Conservation (phyloP, 2,797 vertebrate genomes). For the Muscicapa comitata region DNA sequence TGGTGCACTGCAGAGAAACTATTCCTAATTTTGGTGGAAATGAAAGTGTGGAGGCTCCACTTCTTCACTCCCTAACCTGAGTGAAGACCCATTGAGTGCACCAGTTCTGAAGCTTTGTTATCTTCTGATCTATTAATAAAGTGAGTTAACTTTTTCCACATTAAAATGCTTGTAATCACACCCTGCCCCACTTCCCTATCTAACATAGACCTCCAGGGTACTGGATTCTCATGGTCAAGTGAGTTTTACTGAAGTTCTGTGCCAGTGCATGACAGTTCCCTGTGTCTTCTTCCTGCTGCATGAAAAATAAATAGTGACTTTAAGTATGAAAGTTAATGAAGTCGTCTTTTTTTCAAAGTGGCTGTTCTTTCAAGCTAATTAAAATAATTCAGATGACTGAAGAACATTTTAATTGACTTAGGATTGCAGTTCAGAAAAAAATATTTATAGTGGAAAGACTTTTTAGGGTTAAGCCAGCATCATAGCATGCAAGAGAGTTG, state of each 20-base stretch:
- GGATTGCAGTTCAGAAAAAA: background rate
- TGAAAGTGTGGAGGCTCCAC: background rate
- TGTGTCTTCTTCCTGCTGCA: background rate
- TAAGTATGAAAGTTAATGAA: slow-evolving; percentile 27
- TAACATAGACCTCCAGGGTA: slow-evolving; percentile 15
- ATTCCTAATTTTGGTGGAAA: background rate
- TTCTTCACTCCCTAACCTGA: background rate
- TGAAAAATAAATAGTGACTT: background rate
- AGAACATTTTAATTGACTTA: slow-evolving; percentile 10
- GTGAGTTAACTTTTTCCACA: background rate
- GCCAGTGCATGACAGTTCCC: background rate
- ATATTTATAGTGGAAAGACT: background rate
- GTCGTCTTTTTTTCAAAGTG: slow-evolving; percentile 21
- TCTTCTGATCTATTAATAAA: background rate
- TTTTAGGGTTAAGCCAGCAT: background rate
- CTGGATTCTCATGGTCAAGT: background rate
- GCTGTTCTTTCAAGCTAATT: slow-evolving; percentile 41
- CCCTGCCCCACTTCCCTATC: background rate
- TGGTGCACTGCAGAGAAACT: background rate
- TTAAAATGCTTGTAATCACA: background rate
- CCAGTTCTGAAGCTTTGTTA: background rate
- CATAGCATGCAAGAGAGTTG: background rate
- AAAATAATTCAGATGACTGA: slow-evolving; percentile 35
- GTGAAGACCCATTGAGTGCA: background rate
- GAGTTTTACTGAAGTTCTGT: slow-evolving; percentile 19